Base-by-base conservation (phyloP, 2,113 vertebrate species). In the Melanotaenia duboulayi region DNA sequence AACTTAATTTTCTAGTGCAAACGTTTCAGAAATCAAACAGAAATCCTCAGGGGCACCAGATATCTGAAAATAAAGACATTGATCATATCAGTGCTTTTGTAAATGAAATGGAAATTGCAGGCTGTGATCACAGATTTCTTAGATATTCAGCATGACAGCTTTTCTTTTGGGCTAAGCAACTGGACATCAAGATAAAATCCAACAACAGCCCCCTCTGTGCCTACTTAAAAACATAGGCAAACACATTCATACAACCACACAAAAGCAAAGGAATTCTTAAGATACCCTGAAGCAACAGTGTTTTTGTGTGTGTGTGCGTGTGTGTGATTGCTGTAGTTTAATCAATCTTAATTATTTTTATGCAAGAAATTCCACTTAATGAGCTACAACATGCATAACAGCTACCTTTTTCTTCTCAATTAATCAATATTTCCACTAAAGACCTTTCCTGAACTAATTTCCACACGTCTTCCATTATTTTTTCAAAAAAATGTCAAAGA, bases 351-450 rank as follows among this genome's bases (percentile, higher is more conserved):
- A 82, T 87, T 83, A 48, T 78, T 81, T 77, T 46, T 61, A 83
- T 73, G 66, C 80, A 72, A 73, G 76, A 67, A 72, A 75, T 72
- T 71, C 71, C 58, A 71, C 73, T 51, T 87, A 87, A 87, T 83
- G 75, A 87, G 76, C 77, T 88, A 46, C 40, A 87, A 67, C 78
- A 71, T 80, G 65, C 78, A 81, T 80, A 84, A 71, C 61, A 55
- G 65, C 60, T 61, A 54, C 56, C 65, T 40, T 55, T 56, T 40
- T 39, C 40, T 61, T 25, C 75, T 73, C 25, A 46, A 65, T 39
- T 35, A 82, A 82, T 86, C 76, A 82, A 90, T 84, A 82, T 49
- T 78, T 66, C 68, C 55, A 67, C 74, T 84, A 64, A 80, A 78
- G 72, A 75, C 66, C 81, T 76, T 85, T 61, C 57, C 62, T 81